Percentiles rank a stretch among this genome's conserved stretches.
phyloP scores from a whole-genome alignment of 2,888 invertebrate species.

The Camponotus fellah region DNA sequence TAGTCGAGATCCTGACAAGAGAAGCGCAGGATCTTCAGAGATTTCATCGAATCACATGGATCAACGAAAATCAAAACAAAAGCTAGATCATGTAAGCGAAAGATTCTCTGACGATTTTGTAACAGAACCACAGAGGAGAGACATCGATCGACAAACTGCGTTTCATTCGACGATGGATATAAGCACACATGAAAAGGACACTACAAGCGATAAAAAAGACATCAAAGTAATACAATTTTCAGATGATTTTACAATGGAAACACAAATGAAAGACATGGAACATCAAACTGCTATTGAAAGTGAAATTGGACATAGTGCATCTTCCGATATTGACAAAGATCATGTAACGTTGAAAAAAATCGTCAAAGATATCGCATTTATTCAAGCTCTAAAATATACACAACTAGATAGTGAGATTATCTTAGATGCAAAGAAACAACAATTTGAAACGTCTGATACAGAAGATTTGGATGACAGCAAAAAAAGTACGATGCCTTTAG shows the following conservation, averaged over 20 bases:
- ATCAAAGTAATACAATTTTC: conserved; percentile 30
- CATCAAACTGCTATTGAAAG: not conserved
- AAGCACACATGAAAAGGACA: not conserved
- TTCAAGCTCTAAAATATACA: conserved; percentile 5
- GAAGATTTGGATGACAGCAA: not conserved
- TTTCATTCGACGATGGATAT: not conserved
- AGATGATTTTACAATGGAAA: conserved; percentile 9
- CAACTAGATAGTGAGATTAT: not conserved
- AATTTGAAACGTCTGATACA: not conserved
- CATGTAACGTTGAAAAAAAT: not conserved
- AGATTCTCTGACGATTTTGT: conserved; percentile 65
- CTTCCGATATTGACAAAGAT: not conserved
- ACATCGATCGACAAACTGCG: not conserved
- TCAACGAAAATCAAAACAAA: conserved; percentile 4
- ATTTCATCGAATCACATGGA: not conserved
- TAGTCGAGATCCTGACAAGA: conserved; percentile 52
- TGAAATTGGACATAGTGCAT: not conserved
- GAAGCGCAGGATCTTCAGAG: conserved; percentile 56
- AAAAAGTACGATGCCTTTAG: not conserved
- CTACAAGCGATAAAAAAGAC: not conserved
- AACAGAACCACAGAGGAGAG: conserved; percentile 7
- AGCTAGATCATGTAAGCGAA: conserved; percentile 12
- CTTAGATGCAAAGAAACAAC: not conserved
- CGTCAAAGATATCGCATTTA: not conserved
- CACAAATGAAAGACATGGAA: not conserved